Evolutionary conservation across 2,113 vertebrate genomes (phyloP).

Genomic region (Mastomys natalensis): DNA sequence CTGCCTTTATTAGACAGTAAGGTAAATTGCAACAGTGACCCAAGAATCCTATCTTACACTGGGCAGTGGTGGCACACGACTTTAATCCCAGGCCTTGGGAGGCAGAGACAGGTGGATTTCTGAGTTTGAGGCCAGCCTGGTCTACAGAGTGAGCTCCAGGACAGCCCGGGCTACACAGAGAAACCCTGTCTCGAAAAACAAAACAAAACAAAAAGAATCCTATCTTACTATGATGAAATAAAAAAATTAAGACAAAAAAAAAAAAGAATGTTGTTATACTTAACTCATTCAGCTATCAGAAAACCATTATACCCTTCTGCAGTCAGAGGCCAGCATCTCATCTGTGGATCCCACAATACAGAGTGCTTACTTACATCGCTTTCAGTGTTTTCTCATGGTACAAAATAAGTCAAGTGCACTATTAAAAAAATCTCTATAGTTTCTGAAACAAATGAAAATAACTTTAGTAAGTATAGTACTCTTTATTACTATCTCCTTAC

Average conservation of each 20-base stretch:
- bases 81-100: too few relatives aligned
- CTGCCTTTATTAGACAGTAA: background rate
- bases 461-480: too few relatives aligned
- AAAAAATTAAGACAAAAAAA: too few relatives aligned
- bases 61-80: too few relatives aligned
- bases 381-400: background rate
- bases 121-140: too few relatives aligned
- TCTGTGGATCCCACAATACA: background rate
- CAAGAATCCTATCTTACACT: background rate
- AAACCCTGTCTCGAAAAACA: too few relatives aligned
- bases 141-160: too few relatives aligned
- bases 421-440: background rate
- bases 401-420: background rate
- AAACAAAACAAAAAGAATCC: too few relatives aligned
- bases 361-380: accelerated
- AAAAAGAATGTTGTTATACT: too few relatives aligned
- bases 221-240: too few relatives aligned
- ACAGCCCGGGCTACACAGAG: too few relatives aligned
- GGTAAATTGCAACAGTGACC: background rate
- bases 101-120: too few relatives aligned
- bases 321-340: background rate
- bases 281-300: background rate
- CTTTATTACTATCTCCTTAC: background rate
- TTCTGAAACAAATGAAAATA: background rate
- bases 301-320: background rate